Evolutionary conservation across 2,113 vertebrate species (phyloP).

Genomic region (Girardinichthys multiradiatus): DNA sequence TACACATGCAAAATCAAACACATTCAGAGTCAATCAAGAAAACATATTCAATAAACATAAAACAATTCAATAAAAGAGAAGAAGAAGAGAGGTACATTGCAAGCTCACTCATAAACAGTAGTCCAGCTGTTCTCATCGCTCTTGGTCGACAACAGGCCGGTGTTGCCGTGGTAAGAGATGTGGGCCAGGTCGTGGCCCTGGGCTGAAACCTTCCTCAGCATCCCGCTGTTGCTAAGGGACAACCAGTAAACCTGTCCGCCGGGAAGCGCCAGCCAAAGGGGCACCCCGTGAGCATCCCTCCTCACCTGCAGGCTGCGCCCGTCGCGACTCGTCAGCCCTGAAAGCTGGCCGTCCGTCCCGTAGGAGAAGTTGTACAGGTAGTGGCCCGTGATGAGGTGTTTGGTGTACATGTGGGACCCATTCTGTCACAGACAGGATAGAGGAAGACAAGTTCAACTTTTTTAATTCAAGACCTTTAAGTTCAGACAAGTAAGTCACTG

Average conservation of each 20-base stretch:
- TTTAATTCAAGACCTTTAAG: background rate
- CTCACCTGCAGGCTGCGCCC: conserved; percentile 89
- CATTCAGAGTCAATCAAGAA: conserved; percentile 4
- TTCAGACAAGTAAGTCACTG: no score
- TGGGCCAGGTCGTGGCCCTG: conserved; percentile 94
- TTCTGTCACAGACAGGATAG: conserved; percentile 72
- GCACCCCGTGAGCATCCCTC: conserved; percentile 87
- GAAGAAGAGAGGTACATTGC: background rate
- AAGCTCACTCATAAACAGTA: conserved; percentile 93
- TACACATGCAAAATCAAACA: conserved; percentile 12
- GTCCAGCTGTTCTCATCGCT: conserved; percentile 98
- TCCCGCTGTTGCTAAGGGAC: conserved; percentile 90
- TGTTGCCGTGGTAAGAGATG: conserved; percentile 95
- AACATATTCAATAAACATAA: background rate
- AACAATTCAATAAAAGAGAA: background rate
- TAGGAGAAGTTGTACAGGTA: conserved; percentile 95
- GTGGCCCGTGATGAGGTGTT: conserved; percentile 94
- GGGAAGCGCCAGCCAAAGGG: conserved; percentile 92
- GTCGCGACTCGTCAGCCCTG: conserved; percentile 82
- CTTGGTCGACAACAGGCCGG: conserved; percentile 93
- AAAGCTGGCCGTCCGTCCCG: conserved; percentile 85
- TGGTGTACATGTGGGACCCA: conserved; percentile 92
- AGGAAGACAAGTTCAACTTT: background rate
- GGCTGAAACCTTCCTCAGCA: conserved; percentile 92
- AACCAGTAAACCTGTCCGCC: conserved; percentile 95